Evolutionary conservation across 2,888 invertebrate species (phyloP).

Genomic region (Drosophila infuscata): DNA sequence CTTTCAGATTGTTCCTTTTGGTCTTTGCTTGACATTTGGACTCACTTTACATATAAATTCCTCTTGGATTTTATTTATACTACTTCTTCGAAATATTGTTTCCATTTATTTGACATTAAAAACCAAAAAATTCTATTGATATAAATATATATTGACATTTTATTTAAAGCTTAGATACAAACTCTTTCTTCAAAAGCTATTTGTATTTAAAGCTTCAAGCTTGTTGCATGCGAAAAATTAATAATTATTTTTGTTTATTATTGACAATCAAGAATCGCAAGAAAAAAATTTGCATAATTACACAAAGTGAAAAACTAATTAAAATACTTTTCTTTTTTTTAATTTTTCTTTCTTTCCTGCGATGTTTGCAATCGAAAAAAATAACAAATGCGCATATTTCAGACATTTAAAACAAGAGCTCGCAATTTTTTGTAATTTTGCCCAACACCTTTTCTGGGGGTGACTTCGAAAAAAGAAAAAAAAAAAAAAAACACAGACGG

Average conservation of each 20-base stretch:
- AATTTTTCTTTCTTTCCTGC: conserved; percentile 23
- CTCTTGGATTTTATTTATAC: neutral
- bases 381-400: conserved; percentile 55
- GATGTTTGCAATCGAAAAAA: conserved; percentile 10
- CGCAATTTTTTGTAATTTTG: conserved; percentile 53
- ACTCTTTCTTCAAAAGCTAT: neutral
- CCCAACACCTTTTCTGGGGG: conserved; percentile 64
- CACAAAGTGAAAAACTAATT: conserved; percentile 61
- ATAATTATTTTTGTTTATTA: conserved; percentile 52
- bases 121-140: neutral
- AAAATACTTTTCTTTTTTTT: conserved; percentile 58
- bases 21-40: neutral
- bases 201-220: neutral
- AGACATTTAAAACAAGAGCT: conserved; percentile 57
- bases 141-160: neutral
- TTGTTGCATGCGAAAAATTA: neutral
- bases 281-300: conserved; percentile 56
- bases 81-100: neutral
- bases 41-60: neutral
- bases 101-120: neutral
- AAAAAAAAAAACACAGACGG: neutral
- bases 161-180: neutral
- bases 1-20: neutral
- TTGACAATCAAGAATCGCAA: conserved; percentile 27
- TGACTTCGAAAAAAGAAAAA: conserved; percentile 1